Evolutionary conservation across 2,113 vertebrate species (phyloP).

Genomic region (Merops nubicus): DNA sequence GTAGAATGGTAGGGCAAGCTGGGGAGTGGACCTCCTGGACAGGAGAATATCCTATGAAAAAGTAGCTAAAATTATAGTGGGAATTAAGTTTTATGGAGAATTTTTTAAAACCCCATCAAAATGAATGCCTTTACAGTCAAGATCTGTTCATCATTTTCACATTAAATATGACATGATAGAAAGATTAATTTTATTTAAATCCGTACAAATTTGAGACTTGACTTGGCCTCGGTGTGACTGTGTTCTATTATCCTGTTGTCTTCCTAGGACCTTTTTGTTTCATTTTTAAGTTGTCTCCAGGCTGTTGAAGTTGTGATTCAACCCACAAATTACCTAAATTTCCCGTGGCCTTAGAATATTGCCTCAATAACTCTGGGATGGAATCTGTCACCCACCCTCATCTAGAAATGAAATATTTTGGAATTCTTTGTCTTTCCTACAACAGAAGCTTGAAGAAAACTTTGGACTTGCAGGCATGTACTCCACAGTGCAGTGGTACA

Average conservation of each 20-base stretch:
- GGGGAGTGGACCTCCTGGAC: not conserved
- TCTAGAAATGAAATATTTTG: not conserved
- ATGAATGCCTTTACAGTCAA: not conserved
- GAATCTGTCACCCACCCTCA: not conserved
- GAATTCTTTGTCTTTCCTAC: not conserved
- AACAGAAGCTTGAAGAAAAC: not conserved
- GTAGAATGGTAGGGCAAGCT: not conserved
- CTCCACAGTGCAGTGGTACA: fast-evolving
- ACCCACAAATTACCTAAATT: not conserved
- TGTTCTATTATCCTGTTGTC: not conserved
- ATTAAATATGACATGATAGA: not conserved
- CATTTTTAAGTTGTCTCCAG: not conserved
- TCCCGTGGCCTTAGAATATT: not conserved
- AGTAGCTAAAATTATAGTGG: not conserved
- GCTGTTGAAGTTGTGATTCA: not conserved
- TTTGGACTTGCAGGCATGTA: not conserved
- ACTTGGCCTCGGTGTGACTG: not conserved
- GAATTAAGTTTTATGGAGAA: not conserved
- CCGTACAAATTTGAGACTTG: not conserved
- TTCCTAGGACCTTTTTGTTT: not conserved
- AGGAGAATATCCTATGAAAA: not conserved
- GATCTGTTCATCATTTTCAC: not conserved
- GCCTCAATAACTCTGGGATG: not conserved
- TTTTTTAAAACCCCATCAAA: not conserved
- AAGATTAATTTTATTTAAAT: not conserved